A percentile compares a stretch with the other conserved stretches of the same genome.
Evolutionary conservation across 2,888 invertebrate genomes (phyloP).

Genomic region (Caenorhabditis doughertyi): DNA sequence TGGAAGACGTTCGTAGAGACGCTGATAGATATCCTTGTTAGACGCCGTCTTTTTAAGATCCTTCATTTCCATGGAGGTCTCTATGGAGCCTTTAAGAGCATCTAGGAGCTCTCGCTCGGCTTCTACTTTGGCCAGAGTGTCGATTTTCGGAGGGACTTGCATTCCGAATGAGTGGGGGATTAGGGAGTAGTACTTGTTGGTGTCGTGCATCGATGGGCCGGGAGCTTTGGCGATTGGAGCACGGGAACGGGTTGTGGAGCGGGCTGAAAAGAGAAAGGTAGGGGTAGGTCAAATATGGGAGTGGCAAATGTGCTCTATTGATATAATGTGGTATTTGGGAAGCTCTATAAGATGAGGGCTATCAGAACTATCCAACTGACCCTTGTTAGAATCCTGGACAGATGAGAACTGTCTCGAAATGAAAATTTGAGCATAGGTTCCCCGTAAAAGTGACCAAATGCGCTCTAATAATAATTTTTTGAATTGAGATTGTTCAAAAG

Average conservation of each 20-base stretch:
- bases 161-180: slow-evolving; percentile 64
- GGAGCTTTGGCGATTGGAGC: neutral
- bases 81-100: slow-evolving; percentile 57
- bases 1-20: slow-evolving; percentile 58
- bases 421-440: too few relatives aligned
- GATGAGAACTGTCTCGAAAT: too few relatives aligned
- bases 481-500: too few relatives aligned
- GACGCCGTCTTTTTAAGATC: slow-evolving; percentile 36
- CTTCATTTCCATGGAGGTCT: slow-evolving; percentile 52
- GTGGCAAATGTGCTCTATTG: too few relatives aligned
- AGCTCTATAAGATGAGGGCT: too few relatives aligned
- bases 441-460: too few relatives aligned
- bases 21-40: slow-evolving; percentile 49
- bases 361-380: too few relatives aligned
- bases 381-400: too few relatives aligned
- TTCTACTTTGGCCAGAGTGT: slow-evolving; percentile 34
- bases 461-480: too few relatives aligned
- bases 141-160: slow-evolving; percentile 57
- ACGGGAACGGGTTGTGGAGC: slow-evolving; percentile 32
- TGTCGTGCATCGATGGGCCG: slow-evolving; percentile 24
- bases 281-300: neutral
- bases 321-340: too few relatives aligned
- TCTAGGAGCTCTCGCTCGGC: slow-evolving; percentile 57
- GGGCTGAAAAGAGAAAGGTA: slow-evolving; percentile 8
- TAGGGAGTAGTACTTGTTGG: slow-evolving; percentile 61